Base-by-base conservation (phyloP, 2,797 vertebrate genomes). In the Novumbra hubbsi region DNA sequence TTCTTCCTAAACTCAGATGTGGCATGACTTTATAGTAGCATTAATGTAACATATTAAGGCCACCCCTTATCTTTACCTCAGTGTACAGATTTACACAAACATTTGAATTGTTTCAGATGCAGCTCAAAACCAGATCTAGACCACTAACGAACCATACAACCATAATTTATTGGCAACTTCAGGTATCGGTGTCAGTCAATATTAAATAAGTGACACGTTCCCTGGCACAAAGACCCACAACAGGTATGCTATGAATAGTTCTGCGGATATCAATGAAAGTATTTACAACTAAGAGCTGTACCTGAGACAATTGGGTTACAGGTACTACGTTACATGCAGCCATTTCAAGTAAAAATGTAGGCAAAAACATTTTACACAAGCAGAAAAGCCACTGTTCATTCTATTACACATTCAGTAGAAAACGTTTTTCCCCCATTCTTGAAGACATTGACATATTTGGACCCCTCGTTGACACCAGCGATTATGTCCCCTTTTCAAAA, bases 401-500 rank as follows among this genome's bases (percentile, higher is more conserved):
- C 5, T 72, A 57, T 64, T 88, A 88, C 86, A 52, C 90, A 41
- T 16, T 24, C 2, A 4, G 3, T 21, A 93, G 92, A 93, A 91
- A 93, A 91, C 3, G 12, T 28, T 27, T 24, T 21, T 94, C 74
- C 17, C 1, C 16, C 49, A 15, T 9, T 92, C 92, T 84, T 92
- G 89, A 92, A 90, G 88, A 87, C 88, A 92, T 92, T 92, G 41
- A 24, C 41, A 49, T 49, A 48, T 68, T 68, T 91, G 89, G 90
- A 92, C 87, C 93, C 91, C 92, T 94, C 93, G 81, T 75, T 93
- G 94, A 94, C 91, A 95, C 93, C 94, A 94, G 92, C 93, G 78
- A 94, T 92, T 94, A 93, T 94, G 94, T 92, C 94, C 95, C 92
- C 93, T 93, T 85, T 95, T 95, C 94, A 95, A 94, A 94, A 95